Evolutionary conservation across 2,888 invertebrate genomes (phyloP), one percentile per base, ranked within the genome.

Genomic region (Cinara cedri): DNA sequence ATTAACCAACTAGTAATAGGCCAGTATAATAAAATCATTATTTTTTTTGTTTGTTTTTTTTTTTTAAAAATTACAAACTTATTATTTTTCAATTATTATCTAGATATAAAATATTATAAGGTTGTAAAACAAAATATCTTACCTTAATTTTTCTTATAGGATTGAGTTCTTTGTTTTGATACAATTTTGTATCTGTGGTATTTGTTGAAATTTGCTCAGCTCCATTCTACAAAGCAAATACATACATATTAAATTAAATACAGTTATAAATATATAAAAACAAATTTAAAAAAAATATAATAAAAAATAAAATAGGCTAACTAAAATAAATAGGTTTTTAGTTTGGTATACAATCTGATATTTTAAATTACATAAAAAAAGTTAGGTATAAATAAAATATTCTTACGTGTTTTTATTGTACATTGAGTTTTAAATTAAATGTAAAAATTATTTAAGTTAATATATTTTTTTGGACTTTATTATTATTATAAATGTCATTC

Each of bases 131-230:
- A 19, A 34, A 34, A 34, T 34, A 10, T 34, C 74, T 74, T 63
- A 74, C 74, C 62, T 74, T 63, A 74, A 63, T 74, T 63, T 1
- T 74, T 63, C 21, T 51, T 63, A 54, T 26, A 63, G 42, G 51
- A 63, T 62, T 21, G 11, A 51, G 51, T 63, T 21, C 51, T 42
- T 42, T 42, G 21, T 51, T 74, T 63, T 63, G 74, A 63, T 63
- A 63, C 51, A 42, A 42, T 63, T 54, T 34, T 51, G 74, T 42
- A 74, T 51, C 51, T 42, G 63, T 51, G 21, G 16, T 51, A 14
- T 54, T 74, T 74, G 11, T 63, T 63, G 63, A 74, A 42, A 51
- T 13, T 51, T 63, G 63, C 14, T 74, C 42, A 74, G n/a, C 63
- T 42, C 63, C 74, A 74, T 74, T 63, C 74, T 74, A 63, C n/a